Evolutionary conservation across 2,113 vertebrate species (phyloP).

Genomic region (Genyomyrus donnyi): DNA sequence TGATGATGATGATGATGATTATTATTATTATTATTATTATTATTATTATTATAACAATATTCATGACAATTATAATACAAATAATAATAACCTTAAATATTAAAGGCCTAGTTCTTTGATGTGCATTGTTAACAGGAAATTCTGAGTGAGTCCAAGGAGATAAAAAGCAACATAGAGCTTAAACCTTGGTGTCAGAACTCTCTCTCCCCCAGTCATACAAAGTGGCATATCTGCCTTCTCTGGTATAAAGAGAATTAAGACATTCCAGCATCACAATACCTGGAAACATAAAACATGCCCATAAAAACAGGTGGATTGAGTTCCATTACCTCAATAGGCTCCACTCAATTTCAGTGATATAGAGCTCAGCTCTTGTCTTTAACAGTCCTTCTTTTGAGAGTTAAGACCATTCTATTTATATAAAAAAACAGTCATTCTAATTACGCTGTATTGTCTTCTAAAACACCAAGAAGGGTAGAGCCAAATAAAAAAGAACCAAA

Average conservation of each 20-base stretch:
- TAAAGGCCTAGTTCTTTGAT: neutral
- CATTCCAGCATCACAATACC: neutral
- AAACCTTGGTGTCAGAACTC: neutral
- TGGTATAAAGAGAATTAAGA: neutral
- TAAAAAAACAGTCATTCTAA: conserved; percentile 11
- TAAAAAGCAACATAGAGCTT: neutral
- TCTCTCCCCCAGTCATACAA: neutral
- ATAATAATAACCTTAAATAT: neutral
- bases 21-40: no score
- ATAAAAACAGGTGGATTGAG: neutral
- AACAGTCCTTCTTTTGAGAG: neutral
- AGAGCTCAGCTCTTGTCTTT: neutral
- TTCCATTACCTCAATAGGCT: neutral
- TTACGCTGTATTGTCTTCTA: neutral
- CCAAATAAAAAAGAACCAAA: neutral
- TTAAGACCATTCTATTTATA: neutral
- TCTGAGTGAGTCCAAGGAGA: neutral
- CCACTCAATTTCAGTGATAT: neutral
- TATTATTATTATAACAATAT: neutral
- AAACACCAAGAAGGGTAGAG: neutral
- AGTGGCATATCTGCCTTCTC: neutral
- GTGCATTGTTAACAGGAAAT: neutral
- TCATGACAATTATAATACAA: neutral
- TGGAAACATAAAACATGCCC: neutral
- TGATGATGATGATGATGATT: neutral